Evolutionary conservation across 2,888 invertebrate genomes (phyloP).

Genomic region (Nebria brevicollis): DNA sequence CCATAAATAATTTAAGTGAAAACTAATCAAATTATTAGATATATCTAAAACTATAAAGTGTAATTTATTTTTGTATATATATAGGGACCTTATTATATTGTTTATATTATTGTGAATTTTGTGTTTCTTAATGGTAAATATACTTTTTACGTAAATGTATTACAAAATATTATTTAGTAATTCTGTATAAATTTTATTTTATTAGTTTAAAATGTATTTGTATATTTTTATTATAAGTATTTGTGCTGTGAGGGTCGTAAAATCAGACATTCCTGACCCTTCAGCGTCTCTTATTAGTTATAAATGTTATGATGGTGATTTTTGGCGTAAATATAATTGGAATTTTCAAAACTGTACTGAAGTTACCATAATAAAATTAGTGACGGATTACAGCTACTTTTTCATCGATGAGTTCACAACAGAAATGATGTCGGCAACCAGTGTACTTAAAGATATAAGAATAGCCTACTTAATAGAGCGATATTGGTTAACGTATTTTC

Average conservation of each 20-base stretch:
- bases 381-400: conserved; percentile 21
- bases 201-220: not conserved
- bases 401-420: conserved; percentile 29
- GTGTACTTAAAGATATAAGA: not conserved
- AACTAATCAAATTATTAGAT: too few relatives aligned
- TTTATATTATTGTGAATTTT: not conserved
- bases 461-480: conserved; percentile 5
- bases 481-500: conserved; percentile 2
- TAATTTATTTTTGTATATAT: too few relatives aligned
- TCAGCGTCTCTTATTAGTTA: not conserved
- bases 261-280: conserved; percentile 16
- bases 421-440: conserved; percentile 12
- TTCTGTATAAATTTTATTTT: not conserved
- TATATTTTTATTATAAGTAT: not conserved
- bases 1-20: not conserved
- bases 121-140: not conserved
- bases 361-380: conserved; percentile 26
- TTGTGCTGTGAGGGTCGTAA: not conserved
- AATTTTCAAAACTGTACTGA: conserved; percentile 30
- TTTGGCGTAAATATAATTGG: conserved; percentile 31
- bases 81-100: not conserved
- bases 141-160: not conserved
- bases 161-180: too few relatives aligned
- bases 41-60: too few relatives aligned
- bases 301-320: conserved; percentile 19